Conservation (phyloP, 2,113 vertebrate genomes). For the Atrichornis clamosus region DNA sequence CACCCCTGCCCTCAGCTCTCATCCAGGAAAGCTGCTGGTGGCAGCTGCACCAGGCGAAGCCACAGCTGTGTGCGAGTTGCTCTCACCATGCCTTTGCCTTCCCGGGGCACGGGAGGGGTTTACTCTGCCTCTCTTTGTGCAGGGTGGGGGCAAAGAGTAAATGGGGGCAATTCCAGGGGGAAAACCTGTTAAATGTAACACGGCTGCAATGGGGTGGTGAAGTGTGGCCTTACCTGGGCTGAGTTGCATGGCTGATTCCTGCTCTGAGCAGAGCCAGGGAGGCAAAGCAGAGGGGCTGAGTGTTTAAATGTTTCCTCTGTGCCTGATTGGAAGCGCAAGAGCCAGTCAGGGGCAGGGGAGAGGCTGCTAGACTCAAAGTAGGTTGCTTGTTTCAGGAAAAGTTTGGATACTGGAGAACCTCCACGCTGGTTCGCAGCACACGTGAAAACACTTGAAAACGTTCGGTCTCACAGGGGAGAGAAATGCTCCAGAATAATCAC, state of each 20-base stretch:
- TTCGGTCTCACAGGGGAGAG: not conserved
- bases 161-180: not conserved
- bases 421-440: accelerated
- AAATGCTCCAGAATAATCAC: not conserved
- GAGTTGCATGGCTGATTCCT: constrained; percentile 58
- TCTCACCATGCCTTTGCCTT: not conserved
- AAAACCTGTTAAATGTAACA: not conserved
- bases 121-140: not conserved
- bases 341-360: constrained; percentile 59
- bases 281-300: constrained; percentile 4
- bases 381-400: constrained; percentile 45
- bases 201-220: not conserved
- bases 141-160: not conserved
- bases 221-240: constrained; percentile 64
- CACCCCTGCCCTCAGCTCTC: not conserved
- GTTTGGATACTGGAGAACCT: constrained; percentile 37
- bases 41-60: not conserved
- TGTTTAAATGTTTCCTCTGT: constrained; percentile 60
- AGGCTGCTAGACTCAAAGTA: constrained; percentile 45
- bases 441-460: not conserved
- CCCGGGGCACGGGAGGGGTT: not conserved
- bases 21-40: not conserved
- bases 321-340: constrained; percentile 58
- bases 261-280: constrained; percentile 46
- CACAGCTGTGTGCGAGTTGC: not conserved